Conservation (phyloP, 2,797 vertebrate genomes). For the Tokudaia muenninki region DNA sequence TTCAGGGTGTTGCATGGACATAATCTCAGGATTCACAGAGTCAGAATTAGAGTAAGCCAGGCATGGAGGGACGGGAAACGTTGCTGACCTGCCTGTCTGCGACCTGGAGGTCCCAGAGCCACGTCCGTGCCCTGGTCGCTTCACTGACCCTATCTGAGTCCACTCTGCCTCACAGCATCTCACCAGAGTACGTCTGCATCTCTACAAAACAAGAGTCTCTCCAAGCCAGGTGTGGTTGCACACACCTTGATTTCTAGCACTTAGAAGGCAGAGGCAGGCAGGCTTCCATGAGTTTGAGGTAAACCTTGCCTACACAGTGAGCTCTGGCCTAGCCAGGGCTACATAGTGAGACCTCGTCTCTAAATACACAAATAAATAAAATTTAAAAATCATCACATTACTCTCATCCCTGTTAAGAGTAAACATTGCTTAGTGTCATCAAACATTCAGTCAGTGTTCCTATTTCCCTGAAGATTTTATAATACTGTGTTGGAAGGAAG, state of each 20-base stretch:
- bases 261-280: not conserved
- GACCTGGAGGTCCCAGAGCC: not conserved
- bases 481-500: not conserved
- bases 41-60: not conserved
- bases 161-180: not conserved
- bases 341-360: not conserved
- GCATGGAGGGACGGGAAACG: fast-evolving
- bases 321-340: not conserved
- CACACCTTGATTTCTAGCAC: not conserved
- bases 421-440: not conserved
- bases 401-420: not conserved
- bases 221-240: not conserved
- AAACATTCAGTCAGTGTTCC: not conserved
- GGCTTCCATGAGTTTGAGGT: not conserved
- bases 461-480: not conserved
- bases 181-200: not conserved
- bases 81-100: not conserved
- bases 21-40: not conserved
- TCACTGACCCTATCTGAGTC: too few species aligned
- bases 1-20: not conserved
- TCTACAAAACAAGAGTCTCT: not conserved
- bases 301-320: not conserved
- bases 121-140: too few species aligned
- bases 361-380: not conserved
- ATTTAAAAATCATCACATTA: not conserved